phyloP scores from a whole-genome alignment of 1,140 invertebrate genomes.

The Streblospio benedicti region DNA sequence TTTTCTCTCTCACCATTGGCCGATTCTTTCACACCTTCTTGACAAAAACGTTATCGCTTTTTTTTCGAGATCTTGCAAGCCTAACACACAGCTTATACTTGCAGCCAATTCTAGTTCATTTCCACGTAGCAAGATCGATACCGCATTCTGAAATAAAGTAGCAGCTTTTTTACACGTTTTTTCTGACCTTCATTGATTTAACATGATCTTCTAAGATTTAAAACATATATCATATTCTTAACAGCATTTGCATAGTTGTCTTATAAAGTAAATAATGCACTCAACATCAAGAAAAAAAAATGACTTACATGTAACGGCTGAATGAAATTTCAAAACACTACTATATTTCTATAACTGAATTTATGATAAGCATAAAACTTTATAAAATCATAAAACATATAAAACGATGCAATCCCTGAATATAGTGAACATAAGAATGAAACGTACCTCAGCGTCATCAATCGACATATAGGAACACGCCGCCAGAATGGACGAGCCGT shows the following conservation, averaged over 20 bases:
- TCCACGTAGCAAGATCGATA: conserved; percentile 44
- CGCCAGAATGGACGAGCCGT: conserved; percentile 43
- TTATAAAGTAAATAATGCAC: too few species aligned
- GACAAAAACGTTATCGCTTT: conserved; percentile 42
- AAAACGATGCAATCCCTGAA: neutral
- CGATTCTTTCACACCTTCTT: conserved; percentile 40
- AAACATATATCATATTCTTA: too few species aligned
- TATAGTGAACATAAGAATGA: neutral
- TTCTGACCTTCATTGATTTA: too few species aligned
- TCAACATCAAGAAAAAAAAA: too few species aligned
- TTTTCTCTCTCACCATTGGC: conserved; percentile 35
- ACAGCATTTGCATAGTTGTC: too few species aligned
- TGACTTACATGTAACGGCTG: neutral
- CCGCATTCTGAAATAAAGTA: conserved; percentile 46
- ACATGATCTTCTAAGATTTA: too few species aligned
- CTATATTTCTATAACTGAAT: neutral
- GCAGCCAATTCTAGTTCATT: conserved; percentile 48
- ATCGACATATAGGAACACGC: conserved; percentile 47
- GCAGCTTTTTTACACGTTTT: too few species aligned
- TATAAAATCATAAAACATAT: neutral
- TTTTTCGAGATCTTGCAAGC: conserved; percentile 24
- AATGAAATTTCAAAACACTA: too few species aligned
- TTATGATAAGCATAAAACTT: neutral
- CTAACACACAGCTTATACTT: conserved; percentile 37
- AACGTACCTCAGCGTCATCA: conserved; percentile 39